Base-by-base conservation (phyloP, 1,140 invertebrate species). In the Plodia interpunctella region DNA sequence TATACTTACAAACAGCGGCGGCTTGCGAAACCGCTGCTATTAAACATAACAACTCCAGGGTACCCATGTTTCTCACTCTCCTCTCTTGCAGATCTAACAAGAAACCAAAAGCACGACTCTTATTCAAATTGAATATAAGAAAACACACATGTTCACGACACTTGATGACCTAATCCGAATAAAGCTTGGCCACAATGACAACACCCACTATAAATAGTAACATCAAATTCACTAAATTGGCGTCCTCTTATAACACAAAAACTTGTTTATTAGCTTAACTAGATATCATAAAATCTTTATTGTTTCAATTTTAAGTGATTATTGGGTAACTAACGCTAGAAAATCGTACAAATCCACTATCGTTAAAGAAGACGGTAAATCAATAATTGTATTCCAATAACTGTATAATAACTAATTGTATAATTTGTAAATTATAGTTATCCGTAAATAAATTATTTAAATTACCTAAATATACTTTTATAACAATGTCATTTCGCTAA, bases 201-300 rank as follows among this genome's bases (percentile, higher is more conserved):
- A 87, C 87, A 89, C 82, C 87, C 78, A 89, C 86, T 85, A 87
- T 79, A 85, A 87, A 86, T 87, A 87, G 84, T 83, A 79, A 69
- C 76, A 74, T 62, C 60, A 66, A 75, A 76, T 74, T 72, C 73
- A 79, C 69, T 52, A 52, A 59, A 60, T 55, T 60, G 57, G 18
- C 38, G 59, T 44, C 60, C 62, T 68, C 19, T 66, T 66, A 56
- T 66, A 60, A 85, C 74, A 78, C 66, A 76, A 81, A 76, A 71
- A 63, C 57, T 63, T 70, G 28, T 70, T 66, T 60, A 57, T 56
- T 20, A 38, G 59, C 25, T 35, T 62, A 57, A 68, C 62, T 61
- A 64, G 57, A 44, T 62, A 70, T 67, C 65, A 62, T 59, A 66
- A 72, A 68, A 60, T 62, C 66, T 57, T 65, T 55, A 72, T 38